A percentile compares a stretch with the other conserved stretches of the same genome.
phyloP scores from a whole-genome alignment of 1,140 invertebrate genomes.

The Solenopsis invicta region DNA sequence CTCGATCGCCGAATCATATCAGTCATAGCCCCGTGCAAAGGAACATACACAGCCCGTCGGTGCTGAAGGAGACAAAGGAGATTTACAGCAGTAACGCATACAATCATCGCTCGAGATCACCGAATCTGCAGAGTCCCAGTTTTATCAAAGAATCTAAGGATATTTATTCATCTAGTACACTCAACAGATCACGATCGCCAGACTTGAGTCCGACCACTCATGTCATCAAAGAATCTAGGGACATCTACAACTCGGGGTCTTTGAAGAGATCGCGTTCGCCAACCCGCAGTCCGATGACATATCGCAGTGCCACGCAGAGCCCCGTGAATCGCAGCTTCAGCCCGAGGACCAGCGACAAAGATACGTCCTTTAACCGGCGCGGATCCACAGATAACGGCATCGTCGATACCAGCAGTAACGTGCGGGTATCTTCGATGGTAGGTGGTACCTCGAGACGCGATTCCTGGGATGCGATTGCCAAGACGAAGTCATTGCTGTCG shows the following conservation, averaged over 20 bases:
- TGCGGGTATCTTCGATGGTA: conserved; percentile 90
- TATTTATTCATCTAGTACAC: conserved; percentile 78
- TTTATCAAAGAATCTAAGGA: conserved; percentile 83
- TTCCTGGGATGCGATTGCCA: conserved; percentile 94
- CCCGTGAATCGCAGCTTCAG: conserved; percentile 83
- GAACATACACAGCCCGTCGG: conserved; percentile 83
- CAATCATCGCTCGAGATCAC: conserved; percentile 81
- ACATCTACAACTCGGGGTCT: conserved; percentile 82
- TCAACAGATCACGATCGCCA: conserved; percentile 81
- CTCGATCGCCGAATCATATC: conserved; percentile 75
- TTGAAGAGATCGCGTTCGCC: conserved; percentile 82
- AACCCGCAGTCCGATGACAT: conserved; percentile 77
- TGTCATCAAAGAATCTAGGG: conserved; percentile 83
- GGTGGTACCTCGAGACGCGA: conserved; percentile 89
- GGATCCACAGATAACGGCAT: conserved; percentile 83
- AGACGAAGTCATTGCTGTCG: conserved; percentile 91
- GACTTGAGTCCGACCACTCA: conserved; percentile 78
- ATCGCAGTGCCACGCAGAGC: conserved; percentile 75
- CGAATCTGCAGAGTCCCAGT: conserved; percentile 80
- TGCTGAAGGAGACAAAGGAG: conserved; percentile 83
- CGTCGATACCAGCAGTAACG: conserved; percentile 90
- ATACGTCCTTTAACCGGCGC: conserved; percentile 79
- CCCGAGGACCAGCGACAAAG: conserved; percentile 85
- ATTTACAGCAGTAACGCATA: conserved; percentile 80
- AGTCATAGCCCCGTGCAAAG: conserved; percentile 69